phyloP scores from a whole-genome alignment of 2,797 vertebrate species.

The Cuculus canorus region DNA sequence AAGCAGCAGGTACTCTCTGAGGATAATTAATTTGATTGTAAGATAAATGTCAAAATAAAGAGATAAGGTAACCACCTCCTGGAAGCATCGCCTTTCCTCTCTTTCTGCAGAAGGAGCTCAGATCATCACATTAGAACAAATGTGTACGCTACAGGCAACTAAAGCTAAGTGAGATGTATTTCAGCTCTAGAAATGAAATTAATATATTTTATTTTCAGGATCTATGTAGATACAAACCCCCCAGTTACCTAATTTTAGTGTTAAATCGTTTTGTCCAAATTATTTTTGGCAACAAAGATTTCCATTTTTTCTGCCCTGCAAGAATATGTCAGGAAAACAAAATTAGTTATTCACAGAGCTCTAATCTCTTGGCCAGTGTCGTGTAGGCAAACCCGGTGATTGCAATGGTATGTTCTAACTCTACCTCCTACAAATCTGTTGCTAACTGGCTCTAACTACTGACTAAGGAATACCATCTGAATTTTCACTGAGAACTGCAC shows the following conservation, averaged over 20 bases:
- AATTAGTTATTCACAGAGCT: background rate
- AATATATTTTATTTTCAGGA: background rate
- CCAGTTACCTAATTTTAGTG: background rate
- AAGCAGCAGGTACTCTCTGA: background rate
- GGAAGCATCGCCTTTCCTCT: background rate
- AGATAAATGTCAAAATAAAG: background rate
- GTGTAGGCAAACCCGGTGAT: background rate
- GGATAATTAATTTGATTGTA: background rate
- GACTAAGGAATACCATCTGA: background rate
- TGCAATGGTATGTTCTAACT: background rate
- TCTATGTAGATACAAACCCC: background rate
- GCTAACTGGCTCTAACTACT: background rate
- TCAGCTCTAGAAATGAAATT: background rate
- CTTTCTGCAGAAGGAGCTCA: background rate
- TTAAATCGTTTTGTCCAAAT: background rate
- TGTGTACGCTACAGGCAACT: background rate
- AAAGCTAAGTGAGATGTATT: background rate
- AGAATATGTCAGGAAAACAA: background rate
- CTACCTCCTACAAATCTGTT: background rate
- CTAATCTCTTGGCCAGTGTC: background rate
- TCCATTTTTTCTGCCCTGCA: background rate
- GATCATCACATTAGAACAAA: background rate
- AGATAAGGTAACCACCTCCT: background rate
- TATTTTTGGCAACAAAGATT: background rate
- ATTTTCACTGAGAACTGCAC: background rate